Percentiles rank a stretch among this genome's conserved stretches.
phyloP scores from a whole-genome alignment of 1,140 invertebrate species.

The Ostrea edulis region DNA sequence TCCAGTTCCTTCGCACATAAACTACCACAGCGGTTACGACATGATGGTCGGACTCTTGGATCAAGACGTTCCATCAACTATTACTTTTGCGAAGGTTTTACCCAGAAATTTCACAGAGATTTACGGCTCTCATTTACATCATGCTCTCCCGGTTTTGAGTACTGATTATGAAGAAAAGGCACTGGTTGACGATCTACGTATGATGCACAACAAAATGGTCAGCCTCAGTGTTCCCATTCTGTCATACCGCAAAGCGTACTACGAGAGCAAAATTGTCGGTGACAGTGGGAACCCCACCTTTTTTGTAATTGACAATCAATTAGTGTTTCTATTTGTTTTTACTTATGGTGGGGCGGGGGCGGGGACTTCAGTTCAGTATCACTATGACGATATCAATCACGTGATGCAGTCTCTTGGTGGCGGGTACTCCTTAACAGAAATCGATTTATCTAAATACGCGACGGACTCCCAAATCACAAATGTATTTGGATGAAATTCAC shows the following conservation, averaged over 20 bases:
- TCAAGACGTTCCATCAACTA: constrained; percentile 61
- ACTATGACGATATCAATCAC: constrained; percentile 64
- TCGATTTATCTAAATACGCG: constrained; percentile 58
- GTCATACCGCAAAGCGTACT: constrained; percentile 58
- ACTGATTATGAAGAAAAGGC: constrained; percentile 71
- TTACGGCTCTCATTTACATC: not conserved
- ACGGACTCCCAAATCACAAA: constrained; percentile 39
- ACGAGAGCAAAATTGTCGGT: constrained; percentile 66
- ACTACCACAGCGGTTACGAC: constrained; percentile 60
- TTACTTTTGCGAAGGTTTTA: constrained; percentile 65
- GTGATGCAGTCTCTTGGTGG: constrained; percentile 61
- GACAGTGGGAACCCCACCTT: constrained; percentile 71
- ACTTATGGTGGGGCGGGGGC: constrained; percentile 66
- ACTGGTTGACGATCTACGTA: constrained; percentile 60
- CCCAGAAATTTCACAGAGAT: constrained; percentile 59
- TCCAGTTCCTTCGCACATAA: constrained; percentile 38
- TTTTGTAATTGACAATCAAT: constrained; percentile 63
- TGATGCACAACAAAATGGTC: constrained; percentile 51
- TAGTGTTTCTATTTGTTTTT: constrained; percentile 68
- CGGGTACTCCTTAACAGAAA: constrained; percentile 62
- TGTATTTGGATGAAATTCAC: constrained; percentile 47
- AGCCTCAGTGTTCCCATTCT: constrained; percentile 45
- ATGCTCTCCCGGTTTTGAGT: constrained; percentile 60
- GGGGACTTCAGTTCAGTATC: constrained; percentile 65
- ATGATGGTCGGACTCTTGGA: constrained; percentile 69